Conservation (phyloP, 30 jellyfish, hydroid and myxozoan species). For the Chrysaora quinquecirrha region DNA sequence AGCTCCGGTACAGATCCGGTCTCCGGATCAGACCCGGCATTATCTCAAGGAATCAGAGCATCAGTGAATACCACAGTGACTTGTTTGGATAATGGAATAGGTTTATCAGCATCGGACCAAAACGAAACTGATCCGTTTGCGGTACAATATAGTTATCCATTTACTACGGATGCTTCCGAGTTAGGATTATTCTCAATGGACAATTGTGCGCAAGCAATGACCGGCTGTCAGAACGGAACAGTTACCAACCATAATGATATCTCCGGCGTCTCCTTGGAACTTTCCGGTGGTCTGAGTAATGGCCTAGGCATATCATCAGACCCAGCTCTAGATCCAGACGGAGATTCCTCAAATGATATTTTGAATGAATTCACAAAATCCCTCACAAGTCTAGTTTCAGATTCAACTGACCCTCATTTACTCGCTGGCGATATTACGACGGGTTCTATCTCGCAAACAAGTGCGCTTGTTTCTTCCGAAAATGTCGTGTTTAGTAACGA, state of each 20-base stretch:
- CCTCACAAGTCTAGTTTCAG: neutral
- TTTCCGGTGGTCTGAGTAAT: neutral
- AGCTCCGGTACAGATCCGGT: too few species aligned
- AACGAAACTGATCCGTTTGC: too few species aligned
- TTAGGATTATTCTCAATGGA: neutral
- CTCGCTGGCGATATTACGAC: neutral
- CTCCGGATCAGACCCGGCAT: too few species aligned
- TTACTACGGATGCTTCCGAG: neutral
- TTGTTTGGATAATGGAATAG: too few species aligned
- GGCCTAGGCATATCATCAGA: neutral
- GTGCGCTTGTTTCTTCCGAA: neutral
- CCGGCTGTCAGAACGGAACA: conserved; percentile 34
- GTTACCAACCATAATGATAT: too few species aligned
- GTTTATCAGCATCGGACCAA: too few species aligned
- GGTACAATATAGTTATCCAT: too few species aligned
- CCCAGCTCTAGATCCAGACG: neutral
- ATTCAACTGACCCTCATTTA: neutral
- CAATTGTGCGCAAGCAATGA: neutral
- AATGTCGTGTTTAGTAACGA: neutral
- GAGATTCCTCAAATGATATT: neutral
- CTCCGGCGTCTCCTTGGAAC: too few species aligned
- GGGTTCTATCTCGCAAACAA: neutral
- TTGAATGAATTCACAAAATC: neutral
- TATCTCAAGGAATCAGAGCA: too few species aligned
- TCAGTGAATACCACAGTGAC: too few species aligned